Evolutionary conservation across 2,797 vertebrate genomes (phyloP), one percentile per base, ranked within the genome.

Genomic region (Lemur catta): DNA sequence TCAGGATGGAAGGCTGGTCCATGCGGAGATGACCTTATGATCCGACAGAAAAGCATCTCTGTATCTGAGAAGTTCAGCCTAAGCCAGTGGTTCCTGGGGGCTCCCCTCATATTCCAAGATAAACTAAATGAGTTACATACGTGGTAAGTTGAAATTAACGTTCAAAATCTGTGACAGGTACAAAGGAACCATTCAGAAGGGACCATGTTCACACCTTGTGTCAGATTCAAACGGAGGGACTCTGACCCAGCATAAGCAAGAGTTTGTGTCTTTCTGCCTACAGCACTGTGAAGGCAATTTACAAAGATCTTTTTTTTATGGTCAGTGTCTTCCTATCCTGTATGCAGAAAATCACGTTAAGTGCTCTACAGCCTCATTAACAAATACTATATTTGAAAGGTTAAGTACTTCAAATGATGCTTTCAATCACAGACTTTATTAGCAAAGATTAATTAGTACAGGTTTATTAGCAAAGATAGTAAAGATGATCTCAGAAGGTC

Each of bases 41-140:
- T 89, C 43, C 13, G 35, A 61, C 75, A 89, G 82, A 91, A 96
- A 93, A 86, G 33, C 57, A 6, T 71, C 71, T 97, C 86, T 59
- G 43, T 89, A 20, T 90, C 94, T 88, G 72, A 69, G 72, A 93
- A 95, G 43, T 59, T 91, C 33, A 33, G n/a, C 18, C 33, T 84
- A 30, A 28, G 55, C 74, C 30, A 78, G 63, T 57, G 30, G 43
- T 76, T 75, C 38, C 84, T 79, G 41, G 55, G 86, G 91, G 33
- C 24, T 72, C 61, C 59, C 33, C 50, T 93, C 43, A 52, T 78
- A 89, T 33, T 84, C 82, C 91, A 93, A 96, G 61, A n/a, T 67
- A 92, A 96, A 94, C 69, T 87, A 33, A 76, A 50, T 55, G 20
- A 61, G 46, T 76, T 76, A 82, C 96, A 78, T 69, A 90, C 92